phyloP scores from a whole-genome alignment of 1,140 invertebrate genomes.

The Tribolium castaneum region DNA sequence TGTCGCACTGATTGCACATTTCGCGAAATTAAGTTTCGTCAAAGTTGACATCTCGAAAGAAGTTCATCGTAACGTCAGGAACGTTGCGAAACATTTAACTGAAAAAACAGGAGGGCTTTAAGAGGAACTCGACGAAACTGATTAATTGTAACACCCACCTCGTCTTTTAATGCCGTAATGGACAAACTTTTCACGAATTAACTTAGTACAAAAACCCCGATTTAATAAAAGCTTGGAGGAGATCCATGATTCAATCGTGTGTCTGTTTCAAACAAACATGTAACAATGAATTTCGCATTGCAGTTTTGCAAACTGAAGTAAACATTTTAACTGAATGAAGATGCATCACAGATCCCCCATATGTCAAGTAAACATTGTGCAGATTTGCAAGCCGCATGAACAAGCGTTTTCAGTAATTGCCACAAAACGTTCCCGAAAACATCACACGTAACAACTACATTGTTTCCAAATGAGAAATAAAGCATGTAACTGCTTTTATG shows the following conservation, averaged over 20 bases:
- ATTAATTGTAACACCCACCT: slow-evolving; percentile 10
- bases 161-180: slow-evolving; percentile 2
- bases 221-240: not conserved
- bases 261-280: not conserved
- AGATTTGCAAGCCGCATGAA: not conserved
- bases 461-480: not conserved
- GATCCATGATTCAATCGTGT: not conserved
- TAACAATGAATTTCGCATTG: not conserved
- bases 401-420: not conserved
- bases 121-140: not conserved
- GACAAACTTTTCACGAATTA: slow-evolving; percentile 16
- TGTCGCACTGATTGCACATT: not conserved
- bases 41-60: not conserved
- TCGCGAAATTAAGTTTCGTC: not conserved
- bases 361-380: not conserved
- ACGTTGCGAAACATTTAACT: not conserved
- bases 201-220: not conserved
- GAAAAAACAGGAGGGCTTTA: not conserved
- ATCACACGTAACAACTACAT: not conserved
- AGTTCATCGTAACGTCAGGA: not conserved
- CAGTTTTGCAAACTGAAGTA: not conserved
- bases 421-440: not conserved
- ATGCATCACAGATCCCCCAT: not conserved
- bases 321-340: not conserved
- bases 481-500: not conserved